Percentiles rank a stretch among this genome's conserved stretches.
Evolutionary conservation across 2,113 vertebrate species (phyloP).

Genomic region (Acanthisitta chloris): DNA sequence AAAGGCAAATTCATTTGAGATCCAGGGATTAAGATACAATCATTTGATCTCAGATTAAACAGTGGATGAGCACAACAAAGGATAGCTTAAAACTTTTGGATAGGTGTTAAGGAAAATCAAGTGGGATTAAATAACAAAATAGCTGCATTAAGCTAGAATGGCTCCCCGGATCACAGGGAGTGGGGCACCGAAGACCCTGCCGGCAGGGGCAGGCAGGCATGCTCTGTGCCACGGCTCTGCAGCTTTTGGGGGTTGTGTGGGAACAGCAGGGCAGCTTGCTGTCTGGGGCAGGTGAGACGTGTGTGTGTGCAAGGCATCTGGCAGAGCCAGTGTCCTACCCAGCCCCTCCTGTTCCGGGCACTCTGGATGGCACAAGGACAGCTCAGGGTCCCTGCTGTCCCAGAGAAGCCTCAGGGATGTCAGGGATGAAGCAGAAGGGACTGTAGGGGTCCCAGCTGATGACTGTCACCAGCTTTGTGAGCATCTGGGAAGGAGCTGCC

Average conservation of each 20-base stretch:
- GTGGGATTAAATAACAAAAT: constrained; percentile 15
- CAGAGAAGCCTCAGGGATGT: neutral
- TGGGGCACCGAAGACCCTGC: neutral
- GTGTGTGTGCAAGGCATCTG: neutral
- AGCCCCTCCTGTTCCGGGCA: neutral
- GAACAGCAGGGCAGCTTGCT: neutral
- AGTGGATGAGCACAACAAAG: constrained; percentile 23
- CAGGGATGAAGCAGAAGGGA: neutral
- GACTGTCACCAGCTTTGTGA: accelerated
- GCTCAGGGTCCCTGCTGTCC: neutral
- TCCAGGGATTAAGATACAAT: constrained; percentile 20
- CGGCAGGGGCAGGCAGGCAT: neutral
- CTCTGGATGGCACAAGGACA: neutral
- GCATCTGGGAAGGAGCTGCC: neutral
- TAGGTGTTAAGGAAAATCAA: constrained; percentile 39
- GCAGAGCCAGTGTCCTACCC: neutral
- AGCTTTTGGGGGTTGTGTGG: neutral
- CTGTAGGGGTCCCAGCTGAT: neutral
- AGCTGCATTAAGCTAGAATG: constrained; percentile 11
- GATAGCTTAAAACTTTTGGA: constrained; percentile 43
- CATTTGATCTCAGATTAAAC: constrained; percentile 34
- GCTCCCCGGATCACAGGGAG: neutral
- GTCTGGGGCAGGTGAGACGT: neutral
- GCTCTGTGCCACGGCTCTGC: neutral
- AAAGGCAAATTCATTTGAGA: neutral